Conservation (phyloP, 1,140 invertebrate species). For the Leucophenga varia region DNA sequence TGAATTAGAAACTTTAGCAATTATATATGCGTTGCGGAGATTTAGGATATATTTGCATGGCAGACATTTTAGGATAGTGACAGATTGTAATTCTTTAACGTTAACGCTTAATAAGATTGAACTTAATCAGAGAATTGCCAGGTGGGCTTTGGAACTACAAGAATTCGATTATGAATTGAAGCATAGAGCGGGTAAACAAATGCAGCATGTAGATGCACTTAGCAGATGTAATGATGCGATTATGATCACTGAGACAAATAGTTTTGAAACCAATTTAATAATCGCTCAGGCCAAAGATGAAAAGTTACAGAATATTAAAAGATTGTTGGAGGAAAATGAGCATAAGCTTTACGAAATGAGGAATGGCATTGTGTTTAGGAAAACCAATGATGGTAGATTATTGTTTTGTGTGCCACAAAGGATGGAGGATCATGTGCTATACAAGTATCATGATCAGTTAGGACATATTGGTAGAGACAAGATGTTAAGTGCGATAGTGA, state of each 20-base stretch:
- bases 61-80: constrained; percentile 56
- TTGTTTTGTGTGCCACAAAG: constrained; percentile 25
- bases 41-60: constrained; percentile 58
- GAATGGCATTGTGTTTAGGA: constrained; percentile 1
- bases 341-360: neutral
- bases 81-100: constrained; percentile 48
- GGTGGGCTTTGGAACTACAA: constrained; percentile 35
- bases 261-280: neutral
- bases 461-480: constrained; percentile 29
- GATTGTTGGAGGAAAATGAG: neutral
- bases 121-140: constrained; percentile 35
- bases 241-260: neutral
- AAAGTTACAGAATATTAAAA: neutral
- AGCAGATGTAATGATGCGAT: too few species aligned
- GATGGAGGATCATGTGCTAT: constrained; percentile 22
- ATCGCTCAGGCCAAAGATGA: neutral
- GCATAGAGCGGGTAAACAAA: constrained; percentile 24
- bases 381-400: neutral
- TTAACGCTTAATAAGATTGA: constrained; percentile 53
- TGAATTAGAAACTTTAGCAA: constrained; percentile 59
- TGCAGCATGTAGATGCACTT: too few species aligned
- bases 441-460: constrained; percentile 21
- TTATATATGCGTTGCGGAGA: constrained; percentile 58
- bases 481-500: constrained; percentile 7
- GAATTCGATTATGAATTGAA: constrained; percentile 1